Evolutionary conservation across 1,140 invertebrate species (phyloP), one percentile per base, ranked within the genome.

Genomic region (Zaprionus capensis): DNA sequence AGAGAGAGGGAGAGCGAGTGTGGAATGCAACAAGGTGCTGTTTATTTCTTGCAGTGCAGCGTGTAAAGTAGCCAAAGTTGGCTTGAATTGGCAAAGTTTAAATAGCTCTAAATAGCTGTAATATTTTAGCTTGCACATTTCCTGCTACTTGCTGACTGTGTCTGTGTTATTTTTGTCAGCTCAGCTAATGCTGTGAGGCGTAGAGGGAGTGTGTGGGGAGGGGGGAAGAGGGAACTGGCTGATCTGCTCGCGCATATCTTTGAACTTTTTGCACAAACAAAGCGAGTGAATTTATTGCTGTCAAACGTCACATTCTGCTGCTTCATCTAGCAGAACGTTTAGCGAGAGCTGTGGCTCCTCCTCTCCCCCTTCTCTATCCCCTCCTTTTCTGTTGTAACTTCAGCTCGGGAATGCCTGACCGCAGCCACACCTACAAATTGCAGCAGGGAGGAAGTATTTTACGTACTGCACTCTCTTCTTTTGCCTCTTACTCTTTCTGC

Each of bases 241-340:
- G 20, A 76, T 51, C 24, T 66, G 69, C 62, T 68, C 63, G 53
- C 41, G 59, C 61, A 65, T 63, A 77, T 75, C 81, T 85, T 90
- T 87, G 84, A 88, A 88, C 84, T 87, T 83, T 87, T 88, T 71
- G 71, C 70, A 71, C 41, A 70, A 88, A 88, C 83, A 88, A 88
- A 84, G 84, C 84, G 68, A 76, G 79, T 78, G 73, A 73, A 84
- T 87, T 87, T 84, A 88, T 88, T 81, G 81, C 81, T 72, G 59
- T 81, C 84, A 85, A 51, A 90, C 85, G 81, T 90, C 85, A 90
- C 85, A 91, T 90, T 34, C 31, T 90, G 91, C 86, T 82, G 86
- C 86, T 91, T 86, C 82, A 90, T 90, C 86, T 90, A 90, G 73
- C 86, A 82, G 82, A 90, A 85, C 87, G 85, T 22, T 80, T 86